Percentiles rank a stretch among this genome's conserved stretches.
These are phyloP conservation scores for Cataglyphis hispanica DNA, from an alignment of 1,140 invertebrate species.

Conservation along the genomic window DNA sequence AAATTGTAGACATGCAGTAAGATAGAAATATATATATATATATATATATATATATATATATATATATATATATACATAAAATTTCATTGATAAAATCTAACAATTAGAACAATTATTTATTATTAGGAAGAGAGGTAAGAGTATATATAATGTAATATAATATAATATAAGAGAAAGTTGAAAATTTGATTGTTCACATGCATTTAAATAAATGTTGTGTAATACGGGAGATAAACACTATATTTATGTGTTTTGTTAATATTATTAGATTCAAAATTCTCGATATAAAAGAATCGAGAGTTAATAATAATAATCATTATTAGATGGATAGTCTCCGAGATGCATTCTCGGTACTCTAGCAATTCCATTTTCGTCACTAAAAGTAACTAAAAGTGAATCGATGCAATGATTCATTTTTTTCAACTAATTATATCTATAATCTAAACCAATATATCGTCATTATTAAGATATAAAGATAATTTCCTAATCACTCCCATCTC, in stretches of 20 bases:
- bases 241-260: background rate
- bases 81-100: background rate
- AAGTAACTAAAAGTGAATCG: constrained; percentile 23
- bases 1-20: background rate
- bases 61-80: too few species aligned
- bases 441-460: constrained; percentile 3
- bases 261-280: background rate
- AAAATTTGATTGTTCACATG: background rate
- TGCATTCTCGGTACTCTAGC: background rate
- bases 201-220: background rate
- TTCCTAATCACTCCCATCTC: background rate
- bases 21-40: background rate
- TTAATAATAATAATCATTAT: background rate
- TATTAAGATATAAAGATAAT: background rate
- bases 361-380: background rate
- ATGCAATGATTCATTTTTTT: constrained; percentile 14
- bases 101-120: background rate
- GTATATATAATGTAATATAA: too few species aligned
- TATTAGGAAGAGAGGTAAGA: background rate
- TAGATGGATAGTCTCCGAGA: background rate
- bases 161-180: background rate
- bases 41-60: too few species aligned
- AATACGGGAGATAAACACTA: background rate
- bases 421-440: background rate
- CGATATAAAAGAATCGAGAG: background rate